These are phyloP conservation scores for Eristalis intricaria DNA, from an alignment of 2,888 invertebrate genomes.

Conservation along the genomic window DNA sequence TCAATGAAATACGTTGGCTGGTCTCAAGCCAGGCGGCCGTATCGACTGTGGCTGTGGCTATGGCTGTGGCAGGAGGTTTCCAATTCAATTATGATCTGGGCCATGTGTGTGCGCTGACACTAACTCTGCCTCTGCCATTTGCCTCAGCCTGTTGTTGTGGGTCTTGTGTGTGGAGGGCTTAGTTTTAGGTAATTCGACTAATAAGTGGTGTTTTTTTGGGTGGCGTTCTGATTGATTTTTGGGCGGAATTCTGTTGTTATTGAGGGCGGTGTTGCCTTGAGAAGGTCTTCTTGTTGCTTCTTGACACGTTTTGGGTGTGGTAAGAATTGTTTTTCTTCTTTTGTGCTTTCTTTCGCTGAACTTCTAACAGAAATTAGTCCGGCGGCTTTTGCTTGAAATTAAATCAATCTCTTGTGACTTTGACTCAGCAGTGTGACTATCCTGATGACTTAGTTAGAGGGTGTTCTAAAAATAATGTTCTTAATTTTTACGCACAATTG, in stretches of 20 bases:
- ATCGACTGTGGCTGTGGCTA: not conserved
- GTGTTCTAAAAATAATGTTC: too few species aligned
- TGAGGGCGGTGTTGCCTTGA: not conserved
- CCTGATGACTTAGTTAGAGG: too few species aligned
- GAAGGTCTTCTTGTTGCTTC: not conserved
- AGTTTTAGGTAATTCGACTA: slow-evolving; percentile 14
- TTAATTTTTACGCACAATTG: too few species aligned
- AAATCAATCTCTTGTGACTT: too few species aligned
- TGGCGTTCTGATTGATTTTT: not conserved
- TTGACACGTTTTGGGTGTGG: not conserved
- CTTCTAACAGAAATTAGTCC: too few species aligned
- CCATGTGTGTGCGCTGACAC: slow-evolving; percentile 7
- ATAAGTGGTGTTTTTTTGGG: slow-evolving; percentile 13
- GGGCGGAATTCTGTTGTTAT: not conserved
- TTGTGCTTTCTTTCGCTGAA: not conserved
- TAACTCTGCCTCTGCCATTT: too few species aligned
- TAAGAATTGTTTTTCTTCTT: not conserved
- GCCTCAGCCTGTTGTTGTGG: not conserved
- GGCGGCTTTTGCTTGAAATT: too few species aligned
- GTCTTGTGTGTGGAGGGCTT: not conserved
- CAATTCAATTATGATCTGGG: slow-evolving; percentile 66
- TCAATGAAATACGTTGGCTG: slow-evolving; percentile 52
- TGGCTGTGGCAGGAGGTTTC: slow-evolving; percentile 27
- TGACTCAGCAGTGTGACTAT: too few species aligned
- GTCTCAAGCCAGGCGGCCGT: slow-evolving; percentile 20